These are phyloP conservation scores for Osmerus mordax DNA, from an alignment of 2,113 vertebrate genomes.

Conservation along the genomic window DNA sequence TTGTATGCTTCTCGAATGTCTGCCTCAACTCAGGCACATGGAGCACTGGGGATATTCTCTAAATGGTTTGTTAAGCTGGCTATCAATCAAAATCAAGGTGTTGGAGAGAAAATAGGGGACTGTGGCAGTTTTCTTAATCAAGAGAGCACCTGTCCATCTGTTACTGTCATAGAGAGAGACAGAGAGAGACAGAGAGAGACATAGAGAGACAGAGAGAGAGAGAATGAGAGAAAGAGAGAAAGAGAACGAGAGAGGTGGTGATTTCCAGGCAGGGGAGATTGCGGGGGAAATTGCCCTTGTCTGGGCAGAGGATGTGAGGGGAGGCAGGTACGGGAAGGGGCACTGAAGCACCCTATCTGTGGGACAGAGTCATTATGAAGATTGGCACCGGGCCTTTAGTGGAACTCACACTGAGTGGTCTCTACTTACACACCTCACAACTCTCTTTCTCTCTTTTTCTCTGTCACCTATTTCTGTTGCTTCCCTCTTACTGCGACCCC, in stretches of 20 bases:
- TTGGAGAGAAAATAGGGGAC: not conserved
- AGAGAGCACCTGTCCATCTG: conserved; percentile 4
- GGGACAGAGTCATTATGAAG: conserved; percentile 10
- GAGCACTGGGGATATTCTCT: not conserved
- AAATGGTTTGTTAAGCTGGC: conserved; percentile 7
- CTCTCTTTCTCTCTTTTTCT: not conserved
- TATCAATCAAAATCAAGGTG: conserved; percentile 6
- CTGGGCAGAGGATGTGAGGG: not conserved
- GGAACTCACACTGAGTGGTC: not conserved
- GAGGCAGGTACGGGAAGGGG: not conserved
- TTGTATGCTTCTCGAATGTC: not conserved
- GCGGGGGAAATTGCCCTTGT: conserved; percentile 3
- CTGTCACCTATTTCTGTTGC: not conserved
- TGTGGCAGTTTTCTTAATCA: conserved; percentile 1
- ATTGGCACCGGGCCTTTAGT: not conserved
- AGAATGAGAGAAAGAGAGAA: no score
- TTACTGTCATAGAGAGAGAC: not conserved
- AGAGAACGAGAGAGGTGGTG: no score
- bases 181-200: not conserved
- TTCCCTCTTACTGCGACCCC: not conserved
- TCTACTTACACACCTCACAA: no score
- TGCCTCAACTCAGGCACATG: not conserved
- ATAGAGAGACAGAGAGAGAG: no score
- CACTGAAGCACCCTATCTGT: not conserved
- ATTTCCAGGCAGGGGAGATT: not conserved